phyloP scores from a whole-genome alignment of 2,797 vertebrate species.

The Acanthurus lineatus region DNA sequence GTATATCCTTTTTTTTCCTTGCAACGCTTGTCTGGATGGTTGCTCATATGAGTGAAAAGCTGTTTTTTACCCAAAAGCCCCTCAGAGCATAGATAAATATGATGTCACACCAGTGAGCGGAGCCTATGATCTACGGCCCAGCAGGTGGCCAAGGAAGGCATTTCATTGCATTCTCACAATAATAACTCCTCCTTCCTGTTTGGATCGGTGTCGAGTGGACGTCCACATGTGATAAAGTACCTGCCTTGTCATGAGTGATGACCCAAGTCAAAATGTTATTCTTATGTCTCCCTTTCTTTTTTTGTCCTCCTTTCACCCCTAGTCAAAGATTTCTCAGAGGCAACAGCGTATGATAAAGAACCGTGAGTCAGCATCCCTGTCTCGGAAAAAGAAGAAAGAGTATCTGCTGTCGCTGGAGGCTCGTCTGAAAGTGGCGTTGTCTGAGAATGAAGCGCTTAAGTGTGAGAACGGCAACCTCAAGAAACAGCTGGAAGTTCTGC shows the following conservation, averaged over 20 bases:
- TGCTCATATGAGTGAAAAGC: conserved; percentile 12
- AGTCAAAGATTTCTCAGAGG: conserved; percentile 90
- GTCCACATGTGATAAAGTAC: conserved; percentile 23
- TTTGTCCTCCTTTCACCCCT: conserved; percentile 14
- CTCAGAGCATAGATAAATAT: conserved; percentile 33
- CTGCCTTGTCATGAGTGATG: conserved; percentile 12
- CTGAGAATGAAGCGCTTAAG: conserved; percentile 93
- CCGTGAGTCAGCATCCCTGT: conserved; percentile 95
- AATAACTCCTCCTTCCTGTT: conserved; percentile 39
- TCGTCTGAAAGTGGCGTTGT: conserved; percentile 89
- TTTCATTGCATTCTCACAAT: conserved; percentile 33
- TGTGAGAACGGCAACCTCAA: conserved; percentile 93
- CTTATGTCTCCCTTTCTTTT: conserved; percentile 13
- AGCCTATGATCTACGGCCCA: conserved; percentile 38
- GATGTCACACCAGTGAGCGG: conserved; percentile 32
- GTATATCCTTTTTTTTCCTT: background rate
- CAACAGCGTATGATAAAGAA: conserved; percentile 99
- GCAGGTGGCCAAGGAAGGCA: conserved; percentile 38
- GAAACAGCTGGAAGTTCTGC: conserved; percentile 91
- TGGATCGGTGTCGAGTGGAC: conserved; percentile 31
- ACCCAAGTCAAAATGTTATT: background rate
- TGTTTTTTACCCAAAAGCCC: conserved; percentile 19
- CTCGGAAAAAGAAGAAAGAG: conserved; percentile 97
- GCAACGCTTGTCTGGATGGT: conserved; percentile 3
- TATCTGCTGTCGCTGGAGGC: conserved; percentile 93